Base-by-base conservation (phyloP, 2,113 vertebrate species). In the Lipotes vexillifer region DNA sequence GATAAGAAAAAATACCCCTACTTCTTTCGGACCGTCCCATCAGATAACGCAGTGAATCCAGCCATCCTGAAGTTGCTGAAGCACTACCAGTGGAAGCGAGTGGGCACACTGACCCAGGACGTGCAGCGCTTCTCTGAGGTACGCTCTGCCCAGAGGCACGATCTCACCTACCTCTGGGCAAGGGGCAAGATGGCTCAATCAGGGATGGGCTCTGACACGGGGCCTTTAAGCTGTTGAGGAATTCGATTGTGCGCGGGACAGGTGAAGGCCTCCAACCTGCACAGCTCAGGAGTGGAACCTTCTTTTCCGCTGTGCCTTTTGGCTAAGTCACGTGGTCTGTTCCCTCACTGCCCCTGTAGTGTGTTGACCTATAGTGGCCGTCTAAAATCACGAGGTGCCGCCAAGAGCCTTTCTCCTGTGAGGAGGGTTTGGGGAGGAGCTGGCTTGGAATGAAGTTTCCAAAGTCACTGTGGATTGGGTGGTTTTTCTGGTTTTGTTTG, bases 1-100 rank as follows among this genome's bases (percentile, higher is more conserved):
- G 99, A 99, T 98, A 99, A 99, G 99, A 99, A 99, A 98, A 99
- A 99, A 97, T 99, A 99, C 94, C 99, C 99, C 71, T 99, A 99
- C 98, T 99, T 99, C 99, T 99, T 99, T 98, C 99, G 99, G 98
- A 99, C 99, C 0, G 99, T 99, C 94, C 99, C 99, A 0, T 99
- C 99, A 23, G 99, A 99, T 98, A 99, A 99, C 11, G 99, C 99
- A 0, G 99, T 99, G 97, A 99, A 99, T 95, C 99, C 99, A 2
- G 99, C 99, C 68, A 99, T 99, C 94, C 98, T 99, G 92, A 99
- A 99, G 98, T 98, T 99, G 95, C 99, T 99, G 69, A 99, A 99
- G 98, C 98, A 98, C 98, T 99, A 99, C 98, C 99, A 99, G 93
- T 99, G 99, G 99, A 99, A 99, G 97, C 99, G 99, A 31, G 99